A percentile compares a stretch with the other conserved stretches of the same genome.
These are phyloP conservation scores for Oxyura jamaicensis DNA, from an alignment of 2,113 vertebrate species.

Conservation along the genomic window DNA sequence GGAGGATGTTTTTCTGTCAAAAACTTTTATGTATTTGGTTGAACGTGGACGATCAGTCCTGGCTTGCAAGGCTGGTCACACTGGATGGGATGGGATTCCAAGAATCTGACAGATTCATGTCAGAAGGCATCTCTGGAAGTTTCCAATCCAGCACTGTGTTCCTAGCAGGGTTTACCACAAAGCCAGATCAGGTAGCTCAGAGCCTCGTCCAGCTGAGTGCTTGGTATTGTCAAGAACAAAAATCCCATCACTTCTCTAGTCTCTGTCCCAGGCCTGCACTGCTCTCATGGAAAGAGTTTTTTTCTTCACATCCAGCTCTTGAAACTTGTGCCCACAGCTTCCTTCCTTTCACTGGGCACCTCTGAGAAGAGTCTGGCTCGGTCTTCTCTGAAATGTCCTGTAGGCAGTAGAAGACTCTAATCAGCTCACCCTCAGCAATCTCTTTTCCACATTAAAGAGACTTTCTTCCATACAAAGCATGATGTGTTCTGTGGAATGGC, in stretches of 20 bases:
- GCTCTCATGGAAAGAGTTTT: neutral
- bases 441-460: neutral
- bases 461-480: neutral
- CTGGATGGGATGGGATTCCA: neutral
- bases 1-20: neutral
- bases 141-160: rapidly evolving
- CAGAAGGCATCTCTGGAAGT: neutral
- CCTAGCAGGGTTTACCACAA: neutral
- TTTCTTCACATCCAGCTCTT: neutral
- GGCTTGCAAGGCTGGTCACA: neutral
- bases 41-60: neutral
- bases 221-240: neutral
- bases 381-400: neutral
- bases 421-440: neutral
- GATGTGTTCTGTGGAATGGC: neutral
- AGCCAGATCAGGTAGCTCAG: neutral
- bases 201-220: neutral
- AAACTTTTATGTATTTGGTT: neutral
- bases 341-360: neutral
- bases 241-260: neutral
- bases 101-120: neutral
- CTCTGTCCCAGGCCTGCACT: neutral
- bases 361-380: neutral
- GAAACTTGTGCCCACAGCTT: neutral
- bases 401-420: neutral